phyloP scores from a whole-genome alignment of 2,113 vertebrate genomes.

The Chitala chitala region DNA sequence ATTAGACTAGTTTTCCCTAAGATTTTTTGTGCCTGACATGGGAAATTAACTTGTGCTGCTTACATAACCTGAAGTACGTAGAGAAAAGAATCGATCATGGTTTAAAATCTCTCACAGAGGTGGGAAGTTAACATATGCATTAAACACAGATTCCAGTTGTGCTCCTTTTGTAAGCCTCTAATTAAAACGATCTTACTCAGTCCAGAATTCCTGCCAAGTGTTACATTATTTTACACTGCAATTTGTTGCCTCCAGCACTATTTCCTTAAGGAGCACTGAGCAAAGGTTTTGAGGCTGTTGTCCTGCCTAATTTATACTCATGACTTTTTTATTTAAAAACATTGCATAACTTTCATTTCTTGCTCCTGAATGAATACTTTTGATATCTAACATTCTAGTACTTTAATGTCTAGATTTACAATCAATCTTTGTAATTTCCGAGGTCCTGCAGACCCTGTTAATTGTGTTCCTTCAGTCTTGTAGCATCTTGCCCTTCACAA shows the following conservation, averaged over 20 bases:
- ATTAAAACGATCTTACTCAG: background rate
- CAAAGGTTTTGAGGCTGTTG: background rate
- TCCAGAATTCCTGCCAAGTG: background rate
- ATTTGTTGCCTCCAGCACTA: background rate
- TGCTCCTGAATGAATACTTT: background rate
- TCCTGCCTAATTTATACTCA: background rate
- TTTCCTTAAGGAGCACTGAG: background rate
- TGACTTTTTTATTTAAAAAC: background rate
- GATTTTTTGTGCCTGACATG: background rate
- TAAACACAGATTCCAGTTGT: background rate
- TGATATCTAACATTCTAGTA: no score
- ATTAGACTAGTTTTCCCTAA: no score
- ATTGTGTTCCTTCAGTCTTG: no score
- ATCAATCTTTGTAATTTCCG: no score
- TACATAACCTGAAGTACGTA: background rate
- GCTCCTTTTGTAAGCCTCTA: background rate
- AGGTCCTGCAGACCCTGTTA: background rate
- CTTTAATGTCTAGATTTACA: no score
- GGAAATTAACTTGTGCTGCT: background rate
- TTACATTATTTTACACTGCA: no score
- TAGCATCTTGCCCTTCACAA: no score
- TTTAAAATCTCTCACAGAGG: background rate
- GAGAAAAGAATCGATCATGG: no score
- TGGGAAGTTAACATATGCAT: background rate
- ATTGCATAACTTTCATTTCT: background rate